Evolutionary conservation across 2,888 invertebrate species (phyloP).

Genomic region (Melolontha melolontha): DNA sequence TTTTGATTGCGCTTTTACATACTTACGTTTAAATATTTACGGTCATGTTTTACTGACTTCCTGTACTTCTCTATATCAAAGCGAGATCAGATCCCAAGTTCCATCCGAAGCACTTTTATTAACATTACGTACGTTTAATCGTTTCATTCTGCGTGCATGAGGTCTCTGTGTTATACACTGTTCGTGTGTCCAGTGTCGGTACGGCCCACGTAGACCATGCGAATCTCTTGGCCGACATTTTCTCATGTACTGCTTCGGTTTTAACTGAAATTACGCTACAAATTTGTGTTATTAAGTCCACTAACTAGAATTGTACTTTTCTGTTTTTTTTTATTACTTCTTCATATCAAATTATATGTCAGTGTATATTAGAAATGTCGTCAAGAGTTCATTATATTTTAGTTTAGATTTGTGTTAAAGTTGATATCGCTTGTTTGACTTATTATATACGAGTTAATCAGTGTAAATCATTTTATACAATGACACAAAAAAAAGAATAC

Average conservation of each 20-base stretch:
- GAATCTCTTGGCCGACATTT: slow-evolving; percentile 62
- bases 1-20: too few species aligned
- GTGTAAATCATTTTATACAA: too few species aligned
- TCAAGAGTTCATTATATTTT: too few species aligned
- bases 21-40: too few species aligned
- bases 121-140: slow-evolving; percentile 41
- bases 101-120: background rate
- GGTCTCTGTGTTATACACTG: slow-evolving; percentile 9
- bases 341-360: slow-evolving; percentile 41
- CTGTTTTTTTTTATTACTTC: slow-evolving; percentile 14
- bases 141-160: slow-evolving; percentile 41
- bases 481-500: too few species aligned
- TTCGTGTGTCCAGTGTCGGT: slow-evolving; percentile 46
- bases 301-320: background rate
- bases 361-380: slow-evolving; percentile 30
- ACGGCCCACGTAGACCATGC: slow-evolving; percentile 63
- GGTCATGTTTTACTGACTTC: too few species aligned
- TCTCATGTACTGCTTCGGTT: slow-evolving; percentile 62
- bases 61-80: too few species aligned
- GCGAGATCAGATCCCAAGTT: too few species aligned
- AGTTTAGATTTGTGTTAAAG: too few species aligned
- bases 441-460: too few species aligned
- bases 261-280: slow-evolving; percentile 43
- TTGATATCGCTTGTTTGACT: too few species aligned
- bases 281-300: slow-evolving; percentile 44